phyloP scores from a whole-genome alignment of 2,797 vertebrate species.

The Emys orbicularis region DNA sequence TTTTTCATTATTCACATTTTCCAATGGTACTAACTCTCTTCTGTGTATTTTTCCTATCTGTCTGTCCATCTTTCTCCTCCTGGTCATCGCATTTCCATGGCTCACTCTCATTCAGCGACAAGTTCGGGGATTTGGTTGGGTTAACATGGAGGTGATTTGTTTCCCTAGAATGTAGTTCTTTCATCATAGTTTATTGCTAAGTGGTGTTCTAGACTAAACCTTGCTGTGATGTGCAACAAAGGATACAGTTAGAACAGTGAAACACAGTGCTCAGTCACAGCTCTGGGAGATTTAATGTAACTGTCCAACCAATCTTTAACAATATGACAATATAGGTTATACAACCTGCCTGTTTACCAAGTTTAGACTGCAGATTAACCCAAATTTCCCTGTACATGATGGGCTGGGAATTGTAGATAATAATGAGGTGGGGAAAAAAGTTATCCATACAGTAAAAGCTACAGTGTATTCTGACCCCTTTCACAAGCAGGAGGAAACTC shows the following conservation, averaged over 20 bases:
- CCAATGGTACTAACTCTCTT: conserved; percentile 23
- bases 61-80: neutral
- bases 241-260: neutral
- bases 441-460: neutral
- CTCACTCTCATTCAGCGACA: conserved; percentile 45
- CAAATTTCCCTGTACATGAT: neutral
- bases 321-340: neutral
- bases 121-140: conserved; percentile 65
- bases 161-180: conserved; percentile 7
- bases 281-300: neutral
- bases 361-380: neutral
- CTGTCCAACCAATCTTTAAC: neutral
- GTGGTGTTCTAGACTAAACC: conserved; percentile 18
- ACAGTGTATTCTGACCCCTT: neutral
- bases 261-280: neutral
- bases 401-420: neutral
- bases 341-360: conserved; percentile 11
- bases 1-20: neutral
- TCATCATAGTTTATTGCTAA: neutral
- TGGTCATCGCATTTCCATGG: neutral
- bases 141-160: conserved; percentile 71
- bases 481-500: neutral
- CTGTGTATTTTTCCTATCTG: conserved; percentile 6
- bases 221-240: neutral
- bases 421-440: neutral